Evolutionary conservation across 1,140 invertebrate species (phyloP).

Genomic region (Octopus sinensis): DNA sequence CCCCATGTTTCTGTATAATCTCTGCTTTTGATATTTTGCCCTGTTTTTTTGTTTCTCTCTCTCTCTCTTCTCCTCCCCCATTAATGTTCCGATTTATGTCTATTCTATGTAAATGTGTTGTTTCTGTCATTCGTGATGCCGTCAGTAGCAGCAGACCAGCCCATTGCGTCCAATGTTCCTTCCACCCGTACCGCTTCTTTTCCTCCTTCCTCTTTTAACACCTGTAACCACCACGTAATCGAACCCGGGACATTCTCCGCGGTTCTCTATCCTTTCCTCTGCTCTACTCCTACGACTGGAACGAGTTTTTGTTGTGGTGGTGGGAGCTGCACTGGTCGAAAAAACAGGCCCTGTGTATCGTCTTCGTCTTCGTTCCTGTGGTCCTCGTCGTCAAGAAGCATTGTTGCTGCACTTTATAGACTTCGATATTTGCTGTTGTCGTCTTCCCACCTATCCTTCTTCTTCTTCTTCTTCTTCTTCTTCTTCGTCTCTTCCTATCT

Average conservation of each 20-base stretch:
- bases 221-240: neutral
- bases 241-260: neutral
- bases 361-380: neutral
- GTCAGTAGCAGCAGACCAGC: too few species aligned
- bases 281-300: neutral
- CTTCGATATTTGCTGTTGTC: neutral
- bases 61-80: too few species aligned
- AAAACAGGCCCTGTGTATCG: neutral
- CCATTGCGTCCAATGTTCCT: neutral
- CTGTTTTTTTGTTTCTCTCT: too few species aligned
- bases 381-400: neutral
- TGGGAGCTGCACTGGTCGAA: neutral
- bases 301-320: neutral
- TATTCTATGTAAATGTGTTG: too few species aligned
- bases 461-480: too few species aligned
- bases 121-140: too few species aligned
- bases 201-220: conserved; percentile 14
- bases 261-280: neutral
- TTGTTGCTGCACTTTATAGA: neutral
- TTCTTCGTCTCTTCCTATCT: too few species aligned
- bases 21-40: too few species aligned
- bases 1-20: too few species aligned
- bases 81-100: too few species aligned
- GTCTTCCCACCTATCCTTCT: too few species aligned
- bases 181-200: conserved; percentile 13